These are phyloP conservation scores for Hoplias malabaricus DNA, from an alignment of 2,113 vertebrate species.

Conservation along the genomic window DNA sequence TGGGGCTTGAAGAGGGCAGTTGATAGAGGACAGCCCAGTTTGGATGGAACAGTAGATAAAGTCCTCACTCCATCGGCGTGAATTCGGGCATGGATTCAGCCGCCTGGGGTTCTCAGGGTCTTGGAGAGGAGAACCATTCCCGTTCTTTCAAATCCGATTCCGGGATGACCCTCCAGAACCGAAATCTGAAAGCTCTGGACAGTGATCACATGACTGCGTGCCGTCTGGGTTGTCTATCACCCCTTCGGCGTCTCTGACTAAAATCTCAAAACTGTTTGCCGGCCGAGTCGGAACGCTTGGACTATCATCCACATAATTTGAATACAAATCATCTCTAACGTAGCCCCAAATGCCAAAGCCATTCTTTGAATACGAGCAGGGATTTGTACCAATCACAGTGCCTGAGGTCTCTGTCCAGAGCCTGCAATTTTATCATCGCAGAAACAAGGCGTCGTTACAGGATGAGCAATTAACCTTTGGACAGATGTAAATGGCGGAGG, in stretches of 20 bases:
- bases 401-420: not conserved
- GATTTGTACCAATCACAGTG: conserved; percentile 26
- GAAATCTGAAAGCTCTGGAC: not conserved
- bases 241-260: conserved; percentile 17
- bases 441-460: not conserved
- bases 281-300: not conserved
- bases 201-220: conserved; percentile 24
- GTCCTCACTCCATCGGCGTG: no score
- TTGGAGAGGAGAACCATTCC: not conserved
- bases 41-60: no score
- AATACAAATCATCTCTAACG: conserved; percentile 18
- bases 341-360: conserved; percentile 26
- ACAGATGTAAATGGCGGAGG: conserved; percentile 20
- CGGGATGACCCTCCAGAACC: not conserved
- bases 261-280: conserved; percentile 33
- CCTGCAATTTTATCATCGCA: not conserved
- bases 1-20: no score
- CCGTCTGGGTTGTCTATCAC: conserved; percentile 19
- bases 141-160: not conserved
- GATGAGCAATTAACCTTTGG: conserved; percentile 43
- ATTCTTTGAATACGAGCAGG: conserved; percentile 18
- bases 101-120: no score
- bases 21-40: no score
- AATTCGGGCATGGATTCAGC: no score
- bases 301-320: conserved; percentile 34